Evolutionary conservation across 2,888 invertebrate species (phyloP), one percentile per base, ranked within the genome.

Genomic region (Calameuta filiformis): DNA sequence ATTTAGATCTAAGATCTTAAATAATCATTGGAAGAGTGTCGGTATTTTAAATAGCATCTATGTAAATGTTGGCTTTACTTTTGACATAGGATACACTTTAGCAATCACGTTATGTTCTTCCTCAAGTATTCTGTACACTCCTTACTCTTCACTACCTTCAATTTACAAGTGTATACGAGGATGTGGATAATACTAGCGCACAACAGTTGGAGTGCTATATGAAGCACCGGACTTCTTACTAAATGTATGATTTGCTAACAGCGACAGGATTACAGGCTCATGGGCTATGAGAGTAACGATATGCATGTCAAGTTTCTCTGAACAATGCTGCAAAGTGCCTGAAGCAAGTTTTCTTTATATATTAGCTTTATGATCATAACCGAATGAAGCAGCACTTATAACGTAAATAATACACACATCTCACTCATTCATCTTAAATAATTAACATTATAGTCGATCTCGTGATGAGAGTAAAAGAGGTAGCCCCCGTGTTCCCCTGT

Each of bases 281-380:
- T 73, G 73, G n/a, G 73, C 73, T 73, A 73, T 35, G 35, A 73
- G 33, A 73, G 30, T 31, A 76, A 73, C 15, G 68, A 56, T 23
- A 73, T 77, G 77, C 77, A 77, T 77, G 77, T 33, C 35, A 75
- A 69, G 68, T 74, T 34, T 40, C 12, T 40, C 68, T 75, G 30
- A 75, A 56, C 69, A 37, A 56, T 76, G 73, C 78, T 35, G 71
- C 68, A 73, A 69, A 76, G 76, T 78, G 76, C 73, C 78, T 76
- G 76, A 78, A 37, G 76, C 73, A 73, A 79, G 78, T 78, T n/a
- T 34, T 73, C 69, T 76, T 40, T 40, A 76, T 75, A 56, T 71
- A 68, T 78, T 35, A 76, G 76, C 79, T 78, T 76, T 69, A 31
- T 34, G 74, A 76, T 79, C 73, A 73, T 76, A 74, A 79, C 73